Evolutionary conservation across 2,888 invertebrate genomes (phyloP), one percentile per base, ranked within the genome.

Genomic region (Hirtodrosophila trivittata): DNA sequence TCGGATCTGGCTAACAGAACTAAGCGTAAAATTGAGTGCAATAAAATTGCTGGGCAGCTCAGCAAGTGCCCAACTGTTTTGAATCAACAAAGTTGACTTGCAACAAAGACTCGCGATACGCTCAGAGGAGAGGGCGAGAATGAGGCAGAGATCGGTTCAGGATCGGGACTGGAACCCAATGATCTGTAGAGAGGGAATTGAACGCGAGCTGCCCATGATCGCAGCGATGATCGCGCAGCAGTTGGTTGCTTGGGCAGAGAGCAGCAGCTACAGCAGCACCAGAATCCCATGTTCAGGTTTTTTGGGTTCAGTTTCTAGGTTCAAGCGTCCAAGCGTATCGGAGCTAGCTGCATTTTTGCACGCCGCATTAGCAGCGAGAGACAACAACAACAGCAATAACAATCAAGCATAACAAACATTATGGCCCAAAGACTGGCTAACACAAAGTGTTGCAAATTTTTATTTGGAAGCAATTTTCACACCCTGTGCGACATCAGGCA

Each of bases 391-490:
- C 50, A 66, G 41, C 37, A 39, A 47, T 9, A 13, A 35, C 38
- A 57, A 26, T 58, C 49, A 54, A 72, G 66, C 75, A 83, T 56
- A 80, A 73, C 70, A 70, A 67, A 71, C 72, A 78, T 62, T 62
- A 52, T 69, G 55, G 66, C 51, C 59, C 33, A 45, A 25, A 54
- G 37, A 64, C 60, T 56, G 37, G 39, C 41, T 25, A 35, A 3
- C 25, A 16, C 65, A 33, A 52, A 75, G 84, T 80, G 86, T 81
- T 86, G 81, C 81, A 86, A 86, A 83, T 81, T 81, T 81, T 87
- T 88, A 87, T 87, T 87, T 86, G 88, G 88, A 88, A 88, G 86
- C 82, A 88, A 87, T 86, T 81, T 88, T 87, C 86, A 89, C 89
- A 88, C 88, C 86, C 86, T 78, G 87, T 70, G 82, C 80, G 76